These are phyloP conservation scores for Cliona cf. orientalis DNA, from an alignment of 37 sponge, comb jelly and placozoan genomes.

Conservation along the genomic window DNA sequence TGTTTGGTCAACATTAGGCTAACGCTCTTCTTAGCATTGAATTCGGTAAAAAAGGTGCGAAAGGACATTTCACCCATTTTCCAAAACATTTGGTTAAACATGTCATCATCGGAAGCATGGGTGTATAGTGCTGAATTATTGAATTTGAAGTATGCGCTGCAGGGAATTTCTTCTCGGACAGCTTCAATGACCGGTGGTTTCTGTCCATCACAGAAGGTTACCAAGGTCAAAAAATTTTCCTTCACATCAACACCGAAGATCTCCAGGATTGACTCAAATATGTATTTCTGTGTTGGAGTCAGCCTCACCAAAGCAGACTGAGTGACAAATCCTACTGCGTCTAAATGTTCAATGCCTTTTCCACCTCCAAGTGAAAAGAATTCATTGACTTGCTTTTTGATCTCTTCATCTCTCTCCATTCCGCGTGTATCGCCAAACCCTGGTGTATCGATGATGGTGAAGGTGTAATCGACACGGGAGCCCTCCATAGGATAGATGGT, in stretches of 20 bases:
- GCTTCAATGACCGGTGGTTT: constrained; percentile 66
- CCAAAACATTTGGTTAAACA: constrained; percentile 73
- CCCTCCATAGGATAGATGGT: constrained; percentile 33
- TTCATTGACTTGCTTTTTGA: constrained; percentile 41
- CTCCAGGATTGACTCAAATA: constrained; percentile 72
- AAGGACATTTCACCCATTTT: constrained; percentile 70
- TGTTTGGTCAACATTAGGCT: constrained; percentile 67
- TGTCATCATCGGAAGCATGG: background rate
- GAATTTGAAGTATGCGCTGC: constrained; percentile 52
- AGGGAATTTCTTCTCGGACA: constrained; percentile 50
- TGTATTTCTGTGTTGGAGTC: constrained; percentile 62
- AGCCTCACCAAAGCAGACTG: constrained; percentile 66
- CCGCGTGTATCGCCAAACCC: constrained; percentile 83
- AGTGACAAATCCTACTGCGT: constrained; percentile 73
- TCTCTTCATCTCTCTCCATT: constrained; percentile 45
- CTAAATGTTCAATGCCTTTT: constrained; percentile 57
- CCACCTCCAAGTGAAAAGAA: constrained; percentile 37
- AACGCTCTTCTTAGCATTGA: background rate
- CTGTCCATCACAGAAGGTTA: constrained; percentile 78
- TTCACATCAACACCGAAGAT: constrained; percentile 64
- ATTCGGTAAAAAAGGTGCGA: constrained; percentile 50
- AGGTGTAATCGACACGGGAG: constrained; percentile 27
- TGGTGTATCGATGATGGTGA: constrained; percentile 82
- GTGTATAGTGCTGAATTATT: constrained; percentile 75
- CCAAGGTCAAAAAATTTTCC: constrained; percentile 71